These are phyloP conservation scores for Plusia festucae DNA, from an alignment of 2,888 invertebrate species.

Conservation along the genomic window DNA sequence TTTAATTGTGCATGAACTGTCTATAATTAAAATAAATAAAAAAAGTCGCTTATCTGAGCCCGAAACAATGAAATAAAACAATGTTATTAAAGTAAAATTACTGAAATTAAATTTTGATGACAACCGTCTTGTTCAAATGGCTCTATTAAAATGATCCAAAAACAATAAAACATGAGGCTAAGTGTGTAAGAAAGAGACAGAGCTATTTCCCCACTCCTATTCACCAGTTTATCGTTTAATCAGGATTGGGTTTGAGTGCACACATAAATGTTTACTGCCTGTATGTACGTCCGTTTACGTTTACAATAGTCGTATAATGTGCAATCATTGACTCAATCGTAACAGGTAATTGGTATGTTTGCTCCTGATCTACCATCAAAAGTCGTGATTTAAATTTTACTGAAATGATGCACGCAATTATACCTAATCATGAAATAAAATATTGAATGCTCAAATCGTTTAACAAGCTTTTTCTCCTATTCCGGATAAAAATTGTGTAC, in stretches of 20 bases:
- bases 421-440: neutral
- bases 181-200: constrained; percentile 22
- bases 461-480: too few relatives aligned
- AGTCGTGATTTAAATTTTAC: neutral
- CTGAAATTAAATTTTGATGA: constrained; percentile 37
- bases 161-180: constrained; percentile 40
- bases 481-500: too few relatives aligned
- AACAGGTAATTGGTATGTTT: constrained; percentile 48
- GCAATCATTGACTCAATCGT: constrained; percentile 40
- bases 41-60: too few relatives aligned
- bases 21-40: too few relatives aligned
- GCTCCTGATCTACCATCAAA: constrained; percentile 31
- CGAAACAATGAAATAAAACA: constrained; percentile 44
- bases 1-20: neutral
- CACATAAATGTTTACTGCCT: constrained; percentile 50
- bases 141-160: constrained; percentile 44
- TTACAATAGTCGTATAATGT: constrained; percentile 51
- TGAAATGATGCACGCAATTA: neutral
- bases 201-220: constrained; percentile 14
- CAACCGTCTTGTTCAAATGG: constrained; percentile 24
- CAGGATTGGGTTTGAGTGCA: constrained; percentile 46
- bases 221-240: constrained; percentile 45
- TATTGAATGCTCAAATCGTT: neutral
- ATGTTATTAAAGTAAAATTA: neutral
- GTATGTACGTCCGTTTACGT: constrained; percentile 52